Evolutionary conservation across 2,888 invertebrate genomes (phyloP).

Genomic region (Fragum whitleyi): DNA sequence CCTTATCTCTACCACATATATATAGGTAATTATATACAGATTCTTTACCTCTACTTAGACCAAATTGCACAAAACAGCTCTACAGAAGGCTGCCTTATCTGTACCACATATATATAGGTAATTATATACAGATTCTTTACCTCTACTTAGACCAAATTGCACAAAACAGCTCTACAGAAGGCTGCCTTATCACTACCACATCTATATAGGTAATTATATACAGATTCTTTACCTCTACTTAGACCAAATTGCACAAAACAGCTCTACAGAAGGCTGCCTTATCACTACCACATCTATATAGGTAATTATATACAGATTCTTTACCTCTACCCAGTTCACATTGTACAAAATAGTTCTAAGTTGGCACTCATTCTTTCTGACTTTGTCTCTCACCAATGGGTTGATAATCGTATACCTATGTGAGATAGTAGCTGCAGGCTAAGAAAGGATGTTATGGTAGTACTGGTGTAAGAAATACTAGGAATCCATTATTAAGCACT

Average conservation of each 20-base stretch:
- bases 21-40: constrained; percentile 25
- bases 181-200: constrained; percentile 52
- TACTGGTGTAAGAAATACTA: too few relatives aligned
- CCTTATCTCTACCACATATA: constrained; percentile 55
- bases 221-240: too few relatives aligned
- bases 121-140: too few relatives aligned
- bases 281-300: constrained; percentile 51
- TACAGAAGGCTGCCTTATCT: constrained; percentile 51
- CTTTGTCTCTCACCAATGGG: too few relatives aligned
- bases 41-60: too few relatives aligned
- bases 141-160: background rate
- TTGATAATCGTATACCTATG: too few relatives aligned
- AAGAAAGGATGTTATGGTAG: too few relatives aligned
- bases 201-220: constrained; percentile 41
- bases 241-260: constrained; percentile 21
- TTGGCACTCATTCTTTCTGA: too few relatives aligned
- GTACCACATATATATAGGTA: constrained; percentile 53
- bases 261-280: constrained; percentile 53
- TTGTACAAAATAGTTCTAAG: constrained; percentile 37
- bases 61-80: constrained; percentile 27
- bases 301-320: too few relatives aligned
- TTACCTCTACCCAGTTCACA: too few relatives aligned
- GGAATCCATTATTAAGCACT: too few relatives aligned
- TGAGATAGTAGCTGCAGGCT: too few relatives aligned
- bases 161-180: constrained; percentile 52